A percentile compares a stretch with the other conserved stretches of the same genome.
Conservation (phyloP, 2,113 vertebrate genomes). For the Psammodynastes pulverulentus region DNA sequence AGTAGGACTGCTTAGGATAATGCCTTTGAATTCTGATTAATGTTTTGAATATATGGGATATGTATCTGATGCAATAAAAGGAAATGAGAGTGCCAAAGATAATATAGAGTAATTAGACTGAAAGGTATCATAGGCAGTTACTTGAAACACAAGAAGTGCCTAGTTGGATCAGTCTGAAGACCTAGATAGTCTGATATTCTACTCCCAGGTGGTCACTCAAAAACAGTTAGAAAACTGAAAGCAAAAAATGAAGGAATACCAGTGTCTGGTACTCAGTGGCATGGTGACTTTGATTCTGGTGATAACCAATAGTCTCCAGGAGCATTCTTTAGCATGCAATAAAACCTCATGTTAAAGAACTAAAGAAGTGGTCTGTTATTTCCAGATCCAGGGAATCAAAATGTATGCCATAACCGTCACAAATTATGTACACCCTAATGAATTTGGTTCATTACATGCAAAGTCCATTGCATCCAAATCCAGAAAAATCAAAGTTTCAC, state of each 20-base stretch:
- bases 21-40: neutral
- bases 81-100: neutral
- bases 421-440: neutral
- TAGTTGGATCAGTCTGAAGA: neutral
- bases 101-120: neutral
- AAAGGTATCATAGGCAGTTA: neutral
- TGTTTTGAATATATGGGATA: neutral
- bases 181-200: neutral
- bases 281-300: neutral
- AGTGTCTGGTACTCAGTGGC: neutral
- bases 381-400: neutral
- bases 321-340: neutral
- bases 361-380: neutral
- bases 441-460: neutral
- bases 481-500: neutral
- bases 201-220: neutral
- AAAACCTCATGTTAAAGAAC: neutral
- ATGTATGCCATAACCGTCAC: neutral
- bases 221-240: neutral
- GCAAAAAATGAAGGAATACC: neutral
- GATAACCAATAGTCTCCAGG: neutral
- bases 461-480: neutral
- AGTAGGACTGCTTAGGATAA: neutral
- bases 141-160: neutral
- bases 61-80: neutral